Evolutionary conservation across 1,140 invertebrate genomes (phyloP), one percentile per base, ranked within the genome.

Genomic region (Carcinoscorpius rotundicauda): DNA sequence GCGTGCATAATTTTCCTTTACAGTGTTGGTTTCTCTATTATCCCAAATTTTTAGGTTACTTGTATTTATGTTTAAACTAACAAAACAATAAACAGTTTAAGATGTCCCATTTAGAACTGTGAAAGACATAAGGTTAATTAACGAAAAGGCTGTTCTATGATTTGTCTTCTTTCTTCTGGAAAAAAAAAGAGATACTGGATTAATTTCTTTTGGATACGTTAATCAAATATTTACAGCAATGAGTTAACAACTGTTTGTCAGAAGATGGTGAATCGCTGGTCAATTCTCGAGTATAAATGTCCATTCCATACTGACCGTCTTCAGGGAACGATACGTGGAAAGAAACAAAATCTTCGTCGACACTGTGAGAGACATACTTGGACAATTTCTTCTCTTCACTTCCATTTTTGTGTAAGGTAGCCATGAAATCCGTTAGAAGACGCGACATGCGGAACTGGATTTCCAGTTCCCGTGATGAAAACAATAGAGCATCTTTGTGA

Each of bases 191-290:
- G 29, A 29, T 29, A 29, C 29, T 29, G 29, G 29, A 29, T 29
- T 29, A 29, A 29, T 29, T 29, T 29, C 29, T 29, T 29, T 62
- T 59, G 5, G 67, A 66, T 5, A 71, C 71, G 53, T 97, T 98
- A 71, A 97, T 93, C 74, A 97, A 84, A 80, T 98, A 99, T 82
- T 99, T 98, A 84, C 95, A 98, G 78, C 95, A 97, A 76, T 99
- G 96, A 6, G 96, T 97, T 59, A 98, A 82, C 9, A 97, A 83
- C 78, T 97, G 92, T 75, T 95, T 96, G 60, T 87, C 84, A 66
- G 81, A 78, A 57, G 74, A 70, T 68, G 81, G 78, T 64, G 80
- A 76, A 60, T 70, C 62, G 8, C 59, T 71, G 59, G 75, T 76
- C 58, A 81, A 78, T 77, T 97, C 94, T 61, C 94, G 82, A 0